Evolutionary conservation across 2,797 vertebrate species (phyloP), one percentile per base, ranked within the genome.

Genomic region (Galaxias olidus): DNA sequence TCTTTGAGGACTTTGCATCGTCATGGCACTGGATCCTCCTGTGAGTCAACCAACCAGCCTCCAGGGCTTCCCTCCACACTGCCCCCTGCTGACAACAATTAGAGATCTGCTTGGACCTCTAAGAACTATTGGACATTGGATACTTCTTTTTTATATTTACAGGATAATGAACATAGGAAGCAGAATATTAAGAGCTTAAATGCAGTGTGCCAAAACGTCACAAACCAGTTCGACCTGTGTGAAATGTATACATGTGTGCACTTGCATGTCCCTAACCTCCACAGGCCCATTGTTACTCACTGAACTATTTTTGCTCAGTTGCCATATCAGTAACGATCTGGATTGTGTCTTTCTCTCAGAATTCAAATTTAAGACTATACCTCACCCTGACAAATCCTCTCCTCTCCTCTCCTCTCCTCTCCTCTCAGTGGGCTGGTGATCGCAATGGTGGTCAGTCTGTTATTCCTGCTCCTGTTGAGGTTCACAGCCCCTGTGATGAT

Each of bases 1-100:
- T 97, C 86, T 96, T 96, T 84, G 94, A 93, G 79, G 96, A 97
- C 69, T 94, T 97, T 65, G 93, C 94, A 0, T 89, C 86, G 0
- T 87, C 94, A 18, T 96, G 96, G 96, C 87, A 91, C 0, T 97
- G 95, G 95, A 96, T 97, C 72, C 89, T 97, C n/a, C 1, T 91
- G 96, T 97, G 84, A 96, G 95, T 95, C 47, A 1, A 10, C 41
- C 5, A 8, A 11, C 9, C 30, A 30, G 30, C 30, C 14, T 12
- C 4, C 44, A 42, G 4, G 15, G 49, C 44, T 13, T 13, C 9
- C 19, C 15, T 46, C 19, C 50, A 69, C 49, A 50, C 66, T 65
- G 68, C 64, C 76, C 60, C 53, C 72, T 79, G n/a, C 43, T 69
- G 70, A 63, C 56, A 50, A n/a, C 68, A 7, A 9, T 43, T 10